Conservation (phyloP, 1,140 invertebrate genomes). For the Achroia grisella region DNA sequence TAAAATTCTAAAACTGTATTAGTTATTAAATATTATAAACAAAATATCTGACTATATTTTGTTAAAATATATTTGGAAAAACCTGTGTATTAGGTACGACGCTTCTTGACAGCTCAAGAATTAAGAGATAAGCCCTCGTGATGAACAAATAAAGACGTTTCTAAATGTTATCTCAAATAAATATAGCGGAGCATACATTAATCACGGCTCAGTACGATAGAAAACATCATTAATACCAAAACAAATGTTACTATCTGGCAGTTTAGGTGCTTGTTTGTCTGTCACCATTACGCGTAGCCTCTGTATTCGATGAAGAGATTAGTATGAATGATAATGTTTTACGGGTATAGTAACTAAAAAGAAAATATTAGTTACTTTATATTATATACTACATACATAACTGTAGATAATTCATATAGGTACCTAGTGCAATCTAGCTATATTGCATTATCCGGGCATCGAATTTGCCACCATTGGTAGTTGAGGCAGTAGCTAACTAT, state of each 20-base stretch:
- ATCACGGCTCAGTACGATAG: slow-evolving; percentile 54
- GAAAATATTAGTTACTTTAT: too few species aligned
- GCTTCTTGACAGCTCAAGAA: slow-evolving; percentile 55
- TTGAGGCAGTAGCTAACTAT: too few species aligned
- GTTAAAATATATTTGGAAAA: slow-evolving; percentile 24
- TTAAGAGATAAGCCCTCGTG: slow-evolving; percentile 66
- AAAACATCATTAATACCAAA: slow-evolving; percentile 58
- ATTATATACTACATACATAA: too few species aligned
- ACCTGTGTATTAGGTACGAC: slow-evolving; percentile 20
- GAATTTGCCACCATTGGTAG: too few species aligned
- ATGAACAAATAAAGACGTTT: slow-evolving; percentile 59
- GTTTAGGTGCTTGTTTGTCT: slow-evolving; percentile 39
- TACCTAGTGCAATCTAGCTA: too few species aligned
- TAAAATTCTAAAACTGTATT: too few species aligned
- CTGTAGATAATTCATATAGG: too few species aligned
- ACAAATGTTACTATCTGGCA: slow-evolving; percentile 61
- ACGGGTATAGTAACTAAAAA: too few species aligned
- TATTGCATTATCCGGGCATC: too few species aligned
- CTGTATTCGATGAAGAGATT: slow-evolving; percentile 13
- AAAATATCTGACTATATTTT: neutral
- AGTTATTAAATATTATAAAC: too few species aligned
- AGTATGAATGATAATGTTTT: slow-evolving; percentile 22
- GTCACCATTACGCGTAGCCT: slow-evolving; percentile 36
- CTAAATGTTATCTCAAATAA: slow-evolving; percentile 64
- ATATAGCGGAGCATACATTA: slow-evolving; percentile 65